phyloP scores from a whole-genome alignment of 2,888 invertebrate genomes.

The Diarsia dahlii region DNA sequence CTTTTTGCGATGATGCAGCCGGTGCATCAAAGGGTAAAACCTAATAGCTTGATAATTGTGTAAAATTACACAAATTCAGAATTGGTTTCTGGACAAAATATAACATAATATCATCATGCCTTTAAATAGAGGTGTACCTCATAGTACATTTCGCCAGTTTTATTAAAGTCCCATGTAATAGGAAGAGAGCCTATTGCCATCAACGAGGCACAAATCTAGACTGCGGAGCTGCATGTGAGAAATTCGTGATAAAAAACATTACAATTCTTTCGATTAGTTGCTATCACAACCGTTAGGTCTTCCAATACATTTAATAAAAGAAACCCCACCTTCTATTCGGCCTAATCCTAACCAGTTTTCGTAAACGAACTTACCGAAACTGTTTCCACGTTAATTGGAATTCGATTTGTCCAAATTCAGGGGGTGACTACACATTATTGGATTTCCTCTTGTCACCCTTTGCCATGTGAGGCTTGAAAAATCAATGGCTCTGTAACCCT shows the following conservation, averaged over 20 bases:
- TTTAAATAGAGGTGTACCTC: too few relatives aligned
- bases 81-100: neutral
- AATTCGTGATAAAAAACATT: too few relatives aligned
- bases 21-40: slow-evolving; percentile 21
- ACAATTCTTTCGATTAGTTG: neutral
- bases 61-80: neutral
- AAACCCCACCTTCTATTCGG: neutral
- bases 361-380: slow-evolving; percentile 56
- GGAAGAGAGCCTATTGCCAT: too few relatives aligned
- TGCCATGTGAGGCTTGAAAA: slow-evolving; percentile 81
- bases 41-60: neutral
- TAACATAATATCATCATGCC: too few relatives aligned
- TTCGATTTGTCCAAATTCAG: slow-evolving; percentile 80
- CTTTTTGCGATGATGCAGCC: slow-evolving; percentile 41
- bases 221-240: too few relatives aligned
- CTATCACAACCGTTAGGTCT: neutral
- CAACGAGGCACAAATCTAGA: too few relatives aligned
- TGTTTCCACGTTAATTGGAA: slow-evolving; percentile 76
- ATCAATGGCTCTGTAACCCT: slow-evolving; percentile 77
- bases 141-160: too few relatives aligned
- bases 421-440: slow-evolving; percentile 80
- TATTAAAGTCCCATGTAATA: too few relatives aligned
- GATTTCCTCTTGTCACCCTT: slow-evolving; percentile 82
- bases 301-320: neutral
- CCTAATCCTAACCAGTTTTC: neutral